Conservation (phyloP, 2,888 invertebrate genomes). For the Teleiodes luculella region DNA sequence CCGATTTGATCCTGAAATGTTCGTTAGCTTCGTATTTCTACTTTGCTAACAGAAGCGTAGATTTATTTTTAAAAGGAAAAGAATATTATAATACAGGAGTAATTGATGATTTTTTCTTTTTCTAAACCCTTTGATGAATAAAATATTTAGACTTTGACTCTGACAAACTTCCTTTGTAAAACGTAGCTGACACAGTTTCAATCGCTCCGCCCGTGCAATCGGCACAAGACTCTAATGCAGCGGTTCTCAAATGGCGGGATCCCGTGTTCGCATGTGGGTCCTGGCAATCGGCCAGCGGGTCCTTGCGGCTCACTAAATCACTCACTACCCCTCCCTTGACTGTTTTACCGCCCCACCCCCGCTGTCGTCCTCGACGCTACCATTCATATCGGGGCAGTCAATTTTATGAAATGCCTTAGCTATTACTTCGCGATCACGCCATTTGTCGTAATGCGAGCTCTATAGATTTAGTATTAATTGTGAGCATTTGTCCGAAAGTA, state of each 20-base stretch:
- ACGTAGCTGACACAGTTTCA: neutral
- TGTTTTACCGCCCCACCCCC: too few species aligned
- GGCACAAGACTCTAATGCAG: conserved; percentile 34
- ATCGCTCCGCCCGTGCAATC: conserved; percentile 5
- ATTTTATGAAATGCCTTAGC: conserved; percentile 23
- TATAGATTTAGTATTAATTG: conserved; percentile 3
- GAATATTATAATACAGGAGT: too few species aligned
- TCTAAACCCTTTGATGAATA: too few species aligned
- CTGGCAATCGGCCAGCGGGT: conserved; percentile 44
- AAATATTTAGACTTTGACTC: too few species aligned
- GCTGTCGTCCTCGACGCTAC: neutral
- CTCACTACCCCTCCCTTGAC: conserved; percentile 32
- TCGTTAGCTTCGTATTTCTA: too few species aligned
- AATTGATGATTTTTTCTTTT: too few species aligned
- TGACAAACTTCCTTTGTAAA: too few species aligned
- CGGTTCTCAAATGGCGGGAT: conserved; percentile 47
- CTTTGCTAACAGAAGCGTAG: too few species aligned
- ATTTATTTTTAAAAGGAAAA: too few species aligned
- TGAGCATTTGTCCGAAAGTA: neutral
- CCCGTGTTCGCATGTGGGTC: conserved; percentile 51
- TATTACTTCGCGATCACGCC: conserved; percentile 20
- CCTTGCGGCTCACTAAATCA: conserved; percentile 50
- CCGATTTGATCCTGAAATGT: too few species aligned
- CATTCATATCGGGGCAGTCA: conserved; percentile 32
- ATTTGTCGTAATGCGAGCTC: conserved; percentile 25